Base-by-base conservation (phyloP, 2,113 vertebrate species). In the Anguilla japonica region DNA sequence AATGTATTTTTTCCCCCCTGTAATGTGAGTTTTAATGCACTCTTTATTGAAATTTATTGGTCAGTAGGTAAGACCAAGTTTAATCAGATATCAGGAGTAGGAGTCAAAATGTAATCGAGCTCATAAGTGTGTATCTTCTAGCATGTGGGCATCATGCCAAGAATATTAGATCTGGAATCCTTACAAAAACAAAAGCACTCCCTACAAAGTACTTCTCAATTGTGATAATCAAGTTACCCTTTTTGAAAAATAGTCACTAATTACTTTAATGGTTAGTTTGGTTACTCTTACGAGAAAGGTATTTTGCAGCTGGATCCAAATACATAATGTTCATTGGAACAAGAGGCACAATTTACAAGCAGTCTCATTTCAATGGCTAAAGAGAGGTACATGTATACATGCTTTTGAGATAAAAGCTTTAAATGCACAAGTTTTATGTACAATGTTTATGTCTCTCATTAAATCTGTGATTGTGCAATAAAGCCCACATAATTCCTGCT, bases 271-370 rank as follows among this genome's bases (percentile, higher is more conserved):
- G 79, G 79, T 0, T 3, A 29, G 50, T 41, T 56, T 26, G 39
- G 79, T 79, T 43, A 41, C 5, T 26, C 53, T 86, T 15, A 41
- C 8, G 9, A 82, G 60, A 43, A n/a, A 60, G 39, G 11, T 53
- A n/a, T 20, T 63, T 22, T 41, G 71, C 26, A 75, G 26, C n/a
- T 75, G 71, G 71, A 46, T 43, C 14, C 41, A 39, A 67, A 50
- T 29, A 75, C 71, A 67, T 56, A 86, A 20, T 82, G 79, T 56
- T 86, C 79, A 82, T 5, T 40, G 7, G 85, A 46, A 60, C 56
- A 81, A 46, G 5, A 56, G 60, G 56, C 85, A 67, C 56, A 67
- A 63, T 81, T 56, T 46, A 46, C 79, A 86, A 67, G 60, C 53
- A 86, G 50, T 53, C 6, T 56, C 79, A 41, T 82, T 81, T 53